Conservation (phyloP, 2,797 vertebrate genomes). For the Spondyliosoma cantharus region DNA sequence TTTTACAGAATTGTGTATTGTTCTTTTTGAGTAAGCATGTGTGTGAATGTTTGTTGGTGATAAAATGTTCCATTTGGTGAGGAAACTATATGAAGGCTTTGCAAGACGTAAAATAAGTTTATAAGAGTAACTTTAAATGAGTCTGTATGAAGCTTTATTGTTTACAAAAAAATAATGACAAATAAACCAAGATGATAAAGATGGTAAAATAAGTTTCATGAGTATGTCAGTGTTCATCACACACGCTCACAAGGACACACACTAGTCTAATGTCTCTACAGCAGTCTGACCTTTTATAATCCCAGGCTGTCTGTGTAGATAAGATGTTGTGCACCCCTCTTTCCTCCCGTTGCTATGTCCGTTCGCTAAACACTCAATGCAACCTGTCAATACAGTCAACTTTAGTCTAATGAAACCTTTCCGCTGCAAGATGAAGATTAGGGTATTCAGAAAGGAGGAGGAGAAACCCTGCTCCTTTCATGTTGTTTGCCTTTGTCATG, state of each 20-base stretch:
- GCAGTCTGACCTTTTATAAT: constrained; percentile 41
- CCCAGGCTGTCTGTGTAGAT: constrained; percentile 60
- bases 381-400: constrained; percentile 39
- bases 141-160: not conserved
- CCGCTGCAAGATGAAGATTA: constrained; percentile 72
- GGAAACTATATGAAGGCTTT: not conserved
- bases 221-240: not conserved
- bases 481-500: constrained; percentile 31
- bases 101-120: not conserved
- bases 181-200: not conserved
- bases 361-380: constrained; percentile 46
- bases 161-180: not conserved
- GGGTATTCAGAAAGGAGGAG: constrained; percentile 35
- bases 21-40: not conserved
- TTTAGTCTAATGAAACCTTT: constrained; percentile 31
- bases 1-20: too few relatives aligned
- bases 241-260: not conserved
- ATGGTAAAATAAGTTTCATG: not conserved
- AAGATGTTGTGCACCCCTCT: constrained; percentile 42
- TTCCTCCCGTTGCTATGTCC: constrained; percentile 18
- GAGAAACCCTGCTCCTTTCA: constrained; percentile 23
- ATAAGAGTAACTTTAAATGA: not conserved
- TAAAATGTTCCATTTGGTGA: not conserved
- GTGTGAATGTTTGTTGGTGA: not conserved
- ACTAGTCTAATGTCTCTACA: not conserved